Evolutionary conservation across 1,140 invertebrate genomes (phyloP).

Genomic region (Homarus americanus): DNA sequence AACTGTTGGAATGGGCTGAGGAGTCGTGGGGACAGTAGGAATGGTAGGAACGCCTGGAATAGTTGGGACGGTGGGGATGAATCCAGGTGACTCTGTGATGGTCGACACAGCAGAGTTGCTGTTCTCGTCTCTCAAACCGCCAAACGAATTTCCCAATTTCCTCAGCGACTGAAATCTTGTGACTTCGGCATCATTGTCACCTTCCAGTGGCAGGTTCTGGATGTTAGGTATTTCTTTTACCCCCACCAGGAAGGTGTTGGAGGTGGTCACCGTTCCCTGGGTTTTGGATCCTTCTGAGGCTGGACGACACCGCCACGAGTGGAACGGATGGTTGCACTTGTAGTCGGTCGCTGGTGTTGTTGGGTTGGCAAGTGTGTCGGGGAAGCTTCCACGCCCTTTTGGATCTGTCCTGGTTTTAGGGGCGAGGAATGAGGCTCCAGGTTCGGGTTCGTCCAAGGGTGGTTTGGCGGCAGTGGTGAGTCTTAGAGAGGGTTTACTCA

Average conservation of each 20-base stretch:
- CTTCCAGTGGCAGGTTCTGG: not conserved
- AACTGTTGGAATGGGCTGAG: not conserved
- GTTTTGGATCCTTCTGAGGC: not conserved
- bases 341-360: not conserved
- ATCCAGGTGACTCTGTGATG: not conserved
- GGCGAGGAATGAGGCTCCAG: constrained; percentile 6
- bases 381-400: constrained; percentile 13
- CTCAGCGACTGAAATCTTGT: not conserved
- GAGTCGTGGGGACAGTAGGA: not conserved
- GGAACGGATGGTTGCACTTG: constrained; percentile 63
- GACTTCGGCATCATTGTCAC: not conserved
- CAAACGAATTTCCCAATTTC: not conserved
- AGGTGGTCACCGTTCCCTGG: not conserved
- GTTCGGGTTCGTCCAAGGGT: not conserved
- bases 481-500: not conserved
- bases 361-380: not conserved
- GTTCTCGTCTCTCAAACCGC: not conserved
- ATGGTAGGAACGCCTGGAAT: not conserved
- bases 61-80: not conserved
- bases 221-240: not conserved
- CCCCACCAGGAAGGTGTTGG: not conserved
- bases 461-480: not conserved
- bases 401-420: not conserved
- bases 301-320: constrained; percentile 50
- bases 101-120: not conserved